Evolutionary conservation across 2,888 invertebrate species (phyloP), one percentile per base, ranked within the genome.

Genomic region (Macrophya alboannulata): DNA sequence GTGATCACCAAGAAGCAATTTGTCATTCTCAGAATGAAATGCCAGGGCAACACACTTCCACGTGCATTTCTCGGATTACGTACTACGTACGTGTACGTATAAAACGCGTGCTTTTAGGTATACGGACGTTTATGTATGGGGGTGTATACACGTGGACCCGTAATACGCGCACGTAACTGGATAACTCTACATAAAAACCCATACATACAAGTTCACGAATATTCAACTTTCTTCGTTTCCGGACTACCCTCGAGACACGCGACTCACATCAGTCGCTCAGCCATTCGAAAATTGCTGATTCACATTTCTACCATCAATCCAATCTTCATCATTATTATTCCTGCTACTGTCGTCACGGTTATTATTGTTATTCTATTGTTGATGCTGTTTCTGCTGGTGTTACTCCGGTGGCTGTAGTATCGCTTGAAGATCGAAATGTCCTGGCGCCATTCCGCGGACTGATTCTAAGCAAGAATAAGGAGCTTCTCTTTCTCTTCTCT

Each of bases 201-300:
- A 55, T 55, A 55, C 55, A 40, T 40, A 31, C n/a, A n/a, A 17
- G 17, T n/a, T 43, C 9, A 77, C 25, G 77, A 55, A 77, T 55
- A 48, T 77, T 77, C 77, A 77, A 77, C 77, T 77, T 77, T 77
- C 77, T 77, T 55, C 31, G 77, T 81, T 81, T 81, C 77, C 77
- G 48, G 2, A 55, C 21, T 62, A 6, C 51, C 77, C 55, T n/a
- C 59, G 37, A 81, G 81, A 81, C 62, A 81, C 81, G 81, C 81
- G 62, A 81, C 59, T 81, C 62, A 12, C 21, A 21, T 21, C n/a
- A 48, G 12, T 15, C 21, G 10, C 25, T 15, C 21, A 40, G 12
- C 25, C 15, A 59, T 62, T 81, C 21, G 5, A 10, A 81, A 81
- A 81, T 62, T 62, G 81, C 81, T 81, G 81, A 81, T 81, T 81